A percentile compares a stretch with the other conserved stretches of the same genome.
These are phyloP conservation scores for Heliothis peltigera DNA, from an alignment of 2,888 invertebrate genomes.

Conservation along the genomic window DNA sequence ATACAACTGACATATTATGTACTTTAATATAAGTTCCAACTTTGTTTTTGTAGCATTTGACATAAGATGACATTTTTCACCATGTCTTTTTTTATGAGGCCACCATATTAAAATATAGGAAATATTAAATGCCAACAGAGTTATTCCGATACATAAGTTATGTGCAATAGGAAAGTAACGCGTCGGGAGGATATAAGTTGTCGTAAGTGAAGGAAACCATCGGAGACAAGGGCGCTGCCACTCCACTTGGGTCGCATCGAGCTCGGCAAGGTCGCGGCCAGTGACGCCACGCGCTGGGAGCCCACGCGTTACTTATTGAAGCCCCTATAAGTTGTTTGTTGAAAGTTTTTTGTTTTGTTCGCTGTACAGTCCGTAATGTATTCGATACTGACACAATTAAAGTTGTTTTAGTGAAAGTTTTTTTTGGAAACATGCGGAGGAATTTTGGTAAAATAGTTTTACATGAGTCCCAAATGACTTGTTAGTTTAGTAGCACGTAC, in stretches of 20 bases:
- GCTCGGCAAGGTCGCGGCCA: constrained; percentile 12
- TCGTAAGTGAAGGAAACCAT: constrained; percentile 40
- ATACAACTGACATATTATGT: no score
- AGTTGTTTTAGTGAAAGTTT: constrained; percentile 36
- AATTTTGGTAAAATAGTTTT: not conserved
- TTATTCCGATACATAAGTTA: constrained; percentile 22
- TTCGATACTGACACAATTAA: constrained; percentile 25
- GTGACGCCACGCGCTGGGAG: constrained; percentile 10
- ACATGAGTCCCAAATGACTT: no score
- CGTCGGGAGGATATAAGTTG: constrained; percentile 26
- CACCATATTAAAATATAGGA: not conserved
- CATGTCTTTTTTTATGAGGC: not conserved
- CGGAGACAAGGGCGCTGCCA: constrained; percentile 39
- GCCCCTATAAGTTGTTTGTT: constrained; percentile 40
- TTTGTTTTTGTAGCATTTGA: no score
- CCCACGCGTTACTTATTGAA: constrained; percentile 46
- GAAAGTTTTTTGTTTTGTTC: constrained; percentile 48
- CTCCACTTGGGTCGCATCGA: constrained; percentile 14
- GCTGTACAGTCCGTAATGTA: constrained; percentile 27
- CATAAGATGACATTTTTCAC: not conserved
- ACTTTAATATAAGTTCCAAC: no score
- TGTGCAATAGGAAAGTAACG: constrained; percentile 24
- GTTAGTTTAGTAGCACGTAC: no score
- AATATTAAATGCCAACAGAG: not conserved
- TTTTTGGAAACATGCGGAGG: constrained; percentile 17